Percentiles rank a stretch among this genome's conserved stretches.
These are phyloP conservation scores for Sebastes jordani DNA, from an alignment of 2,797 vertebrate genomes.

Conservation along the genomic window DNA sequence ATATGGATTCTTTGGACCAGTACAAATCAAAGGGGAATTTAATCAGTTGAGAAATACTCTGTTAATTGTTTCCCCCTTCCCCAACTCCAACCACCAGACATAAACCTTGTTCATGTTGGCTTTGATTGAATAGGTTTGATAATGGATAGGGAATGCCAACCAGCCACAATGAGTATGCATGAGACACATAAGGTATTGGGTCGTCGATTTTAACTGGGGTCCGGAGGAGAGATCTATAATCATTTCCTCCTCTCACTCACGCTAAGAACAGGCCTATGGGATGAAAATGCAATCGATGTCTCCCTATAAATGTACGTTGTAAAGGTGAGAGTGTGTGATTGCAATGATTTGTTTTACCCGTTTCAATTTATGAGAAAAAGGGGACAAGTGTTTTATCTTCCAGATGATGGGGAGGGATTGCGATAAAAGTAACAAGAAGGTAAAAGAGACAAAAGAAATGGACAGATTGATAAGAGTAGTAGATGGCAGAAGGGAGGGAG, in stretches of 20 bases:
- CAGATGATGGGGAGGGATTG: constrained; percentile 37
- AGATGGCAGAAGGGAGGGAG: not conserved
- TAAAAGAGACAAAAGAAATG: constrained; percentile 20
- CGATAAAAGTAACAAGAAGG: constrained; percentile 46
- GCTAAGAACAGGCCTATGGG: constrained; percentile 44
- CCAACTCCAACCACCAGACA: constrained; percentile 3
- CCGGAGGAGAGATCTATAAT: constrained; percentile 65
- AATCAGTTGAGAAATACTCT: constrained; percentile 34
- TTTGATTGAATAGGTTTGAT: constrained; percentile 46
- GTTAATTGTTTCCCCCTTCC: constrained; percentile 42
- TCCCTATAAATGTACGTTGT: constrained; percentile 61
- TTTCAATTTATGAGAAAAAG: constrained; percentile 58
- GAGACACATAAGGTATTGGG: constrained; percentile 42
- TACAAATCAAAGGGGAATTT: constrained; percentile 35
- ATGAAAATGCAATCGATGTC: constrained; percentile 58
- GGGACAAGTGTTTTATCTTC: constrained; percentile 54
- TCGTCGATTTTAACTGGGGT: constrained; percentile 61
- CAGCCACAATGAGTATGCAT: constrained; percentile 48
- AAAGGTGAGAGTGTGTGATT: constrained; percentile 61
- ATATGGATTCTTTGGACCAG: constrained; percentile 43
- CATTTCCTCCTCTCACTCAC: constrained; percentile 58
- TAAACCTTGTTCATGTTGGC: constrained; percentile 26
- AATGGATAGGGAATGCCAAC: constrained; percentile 36
- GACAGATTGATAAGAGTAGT: constrained; percentile 14
- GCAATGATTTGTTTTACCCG: constrained; percentile 65